Evolutionary conservation across 2,113 vertebrate species (phyloP), one percentile per base, ranked within the genome.

Genomic region (Pleuronectes platessa): DNA sequence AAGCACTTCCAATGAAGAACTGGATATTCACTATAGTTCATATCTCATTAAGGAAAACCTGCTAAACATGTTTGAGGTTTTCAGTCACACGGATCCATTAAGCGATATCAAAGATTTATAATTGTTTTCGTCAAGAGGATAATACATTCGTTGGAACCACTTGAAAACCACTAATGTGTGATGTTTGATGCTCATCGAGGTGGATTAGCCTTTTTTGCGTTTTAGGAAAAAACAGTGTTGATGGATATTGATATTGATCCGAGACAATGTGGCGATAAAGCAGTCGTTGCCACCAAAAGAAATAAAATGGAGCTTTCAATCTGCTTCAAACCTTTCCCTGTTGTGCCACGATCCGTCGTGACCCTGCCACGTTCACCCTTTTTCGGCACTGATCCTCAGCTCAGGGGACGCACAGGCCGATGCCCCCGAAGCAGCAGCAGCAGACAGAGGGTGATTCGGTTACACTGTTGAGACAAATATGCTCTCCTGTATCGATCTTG

Each of bases 231-330:
- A 74, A 24, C 74, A 81, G 72, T 53, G 76, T 69, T 87, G 86
- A 90, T 89, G 80, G 81, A 21, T 89, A 89, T 92, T 61, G 89
- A 91, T 88, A 89, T 92, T 61, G 89, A 90, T 87, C 86, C 65
- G 45, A 51, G 81, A 82, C 54, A 61, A 61, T 21, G 55, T 70
- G 78, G 76, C 61, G 13, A 69, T 78, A 11, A 88, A 62, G 24
- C 37, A 27, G 63, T 23, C 37, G 61, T 11, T 78, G 71, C 68
- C 66, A 7, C 68, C 62, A 51, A 63, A 71, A 82, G 53, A 61
- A 65, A 56, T 68, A 42, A 68, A 26, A 9, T 9, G 35, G 3
- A n/a, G 24, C 37, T 56, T 64, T 26, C 24, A 18, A 26, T 74
- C 55, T 21, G 35, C 56, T 21, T 58, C 64, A 15, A 26, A 3